Base-by-base conservation (phyloP, 2,888 invertebrate species). In the Dione vanillae region DNA sequence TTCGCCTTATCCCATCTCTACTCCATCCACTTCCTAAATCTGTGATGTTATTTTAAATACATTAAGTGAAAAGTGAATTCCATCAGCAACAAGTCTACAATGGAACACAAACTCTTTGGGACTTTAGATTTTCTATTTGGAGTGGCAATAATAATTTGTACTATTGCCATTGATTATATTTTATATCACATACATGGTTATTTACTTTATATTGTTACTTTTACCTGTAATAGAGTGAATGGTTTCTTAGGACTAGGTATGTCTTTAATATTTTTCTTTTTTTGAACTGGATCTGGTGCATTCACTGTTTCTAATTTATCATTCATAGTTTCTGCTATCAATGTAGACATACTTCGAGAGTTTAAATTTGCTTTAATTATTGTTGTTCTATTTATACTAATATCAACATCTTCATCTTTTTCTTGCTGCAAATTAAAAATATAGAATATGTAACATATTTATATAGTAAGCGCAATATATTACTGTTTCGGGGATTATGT, bases 191-290 rank as follows among this genome's bases (percentile, higher is more conserved):
- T 49, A 6, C 11, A 9, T 47, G 11, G 9, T n/a, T 6, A 1
- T 20, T 51, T n/a, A n/a, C n/a, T n/a, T n/a, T n/a, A n/a, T n/a
- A n/a, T n/a, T n/a, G n/a, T n/a, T n/a, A n/a, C 2, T 51, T 49
- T 37, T 88, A 94, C 94, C 88, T 91, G 86, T 69, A 90, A 82
- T 16, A 94, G 79, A 2, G 83, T 78, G 70, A 94, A 94, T 0
- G 91, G 82, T 76, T 92, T 91, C 79, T 91, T 92, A 0, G 92
- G 85, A 79, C 90, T 85, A 12, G 92, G 88, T 70, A 92, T 77
- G 71, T 91, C 90, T 75, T 85, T 90, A 12, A 71, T 59, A 0
- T 80, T 71, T 73, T 86, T 91, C 72, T 88, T 90, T 73, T 89
- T 91, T 19, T 74, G 72, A 2, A 76, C 73, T 2, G 68, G 37